Percentiles rank a stretch among this genome's conserved stretches.
Evolutionary conservation across 2,113 vertebrate species (phyloP).

Genomic region (Planiliza haematocheilus): DNA sequence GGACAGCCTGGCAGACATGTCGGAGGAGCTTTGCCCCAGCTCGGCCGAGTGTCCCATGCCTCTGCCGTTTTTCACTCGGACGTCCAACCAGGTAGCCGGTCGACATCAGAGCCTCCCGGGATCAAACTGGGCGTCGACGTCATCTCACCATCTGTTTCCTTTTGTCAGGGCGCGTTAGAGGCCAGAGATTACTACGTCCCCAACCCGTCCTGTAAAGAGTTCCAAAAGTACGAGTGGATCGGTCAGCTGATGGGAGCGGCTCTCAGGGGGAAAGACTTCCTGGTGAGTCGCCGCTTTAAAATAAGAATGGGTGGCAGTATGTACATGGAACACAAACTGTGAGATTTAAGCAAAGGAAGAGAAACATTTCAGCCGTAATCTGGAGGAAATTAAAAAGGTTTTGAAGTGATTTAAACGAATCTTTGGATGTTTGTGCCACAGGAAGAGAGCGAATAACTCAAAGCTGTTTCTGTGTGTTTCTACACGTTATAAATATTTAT

Average conservation of each 20-base stretch:
- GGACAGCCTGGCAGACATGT: slow-evolving; percentile 98
- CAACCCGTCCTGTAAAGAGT: slow-evolving; percentile 95
- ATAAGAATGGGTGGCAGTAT: neutral
- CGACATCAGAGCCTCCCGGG: rapidly evolving
- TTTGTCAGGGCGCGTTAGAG: slow-evolving; percentile 90
- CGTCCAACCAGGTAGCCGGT: slow-evolving; percentile 91
- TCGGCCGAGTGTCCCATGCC: slow-evolving; percentile 93
- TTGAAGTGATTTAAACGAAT: too few relatives aligned
- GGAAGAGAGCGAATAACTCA: too few relatives aligned
- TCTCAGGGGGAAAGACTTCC: slow-evolving; percentile 95
- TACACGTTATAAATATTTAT: too few relatives aligned
- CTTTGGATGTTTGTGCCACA: too few relatives aligned
- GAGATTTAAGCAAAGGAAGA: too few relatives aligned
- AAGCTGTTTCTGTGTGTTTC: too few relatives aligned
- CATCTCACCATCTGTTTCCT: neutral
- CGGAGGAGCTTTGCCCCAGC: slow-evolving; percentile 97
- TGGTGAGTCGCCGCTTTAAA: slow-evolving; percentile 83
- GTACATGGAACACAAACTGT: too few relatives aligned
- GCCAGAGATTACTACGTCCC: slow-evolving; percentile 97
- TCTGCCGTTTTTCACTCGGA: slow-evolving; percentile 94
- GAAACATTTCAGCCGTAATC: too few relatives aligned
- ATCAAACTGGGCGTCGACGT: neutral
- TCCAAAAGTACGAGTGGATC: slow-evolving; percentile 95
- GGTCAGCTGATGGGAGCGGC: slow-evolving; percentile 98
- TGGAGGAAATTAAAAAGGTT: too few relatives aligned